These are phyloP conservation scores for Ceyx margarethae DNA, from an alignment of 2,113 vertebrate genomes.

Conservation along the genomic window DNA sequence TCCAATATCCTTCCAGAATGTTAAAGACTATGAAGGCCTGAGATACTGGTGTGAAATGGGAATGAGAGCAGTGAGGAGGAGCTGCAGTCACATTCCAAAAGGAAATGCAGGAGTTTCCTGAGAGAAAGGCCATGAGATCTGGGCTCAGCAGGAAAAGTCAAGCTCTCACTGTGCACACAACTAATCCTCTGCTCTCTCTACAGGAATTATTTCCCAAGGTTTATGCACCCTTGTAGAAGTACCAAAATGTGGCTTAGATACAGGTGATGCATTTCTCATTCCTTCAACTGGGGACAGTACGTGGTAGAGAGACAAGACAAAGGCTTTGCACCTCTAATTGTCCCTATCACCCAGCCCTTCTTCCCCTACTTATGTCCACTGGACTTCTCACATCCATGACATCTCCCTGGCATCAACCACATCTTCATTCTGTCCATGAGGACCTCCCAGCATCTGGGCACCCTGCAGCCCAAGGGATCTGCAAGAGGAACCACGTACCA, in stretches of 20 bases:
- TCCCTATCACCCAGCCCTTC: background rate
- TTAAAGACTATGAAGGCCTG: background rate
- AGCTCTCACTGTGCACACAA: background rate
- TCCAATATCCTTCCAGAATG: background rate
- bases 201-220: background rate
- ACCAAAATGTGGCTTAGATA: background rate
- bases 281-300: background rate
- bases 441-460: background rate
- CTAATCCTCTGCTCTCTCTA: background rate
- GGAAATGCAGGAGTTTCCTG: background rate
- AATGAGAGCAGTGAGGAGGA: background rate
- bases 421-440: background rate
- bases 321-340: background rate
- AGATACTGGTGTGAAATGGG: background rate
- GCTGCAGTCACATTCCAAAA: background rate
- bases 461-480: background rate
- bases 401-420: background rate
- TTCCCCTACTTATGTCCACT: background rate
- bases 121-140: background rate
- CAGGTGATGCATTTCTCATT: background rate
- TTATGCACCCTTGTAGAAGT: background rate
- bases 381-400: background rate
- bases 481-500: background rate
- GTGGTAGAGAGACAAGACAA: background rate
- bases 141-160: background rate